Evolutionary conservation across 2,113 vertebrate genomes (phyloP), one percentile per base, ranked within the genome.

Genomic region (Bucco capensis): DNA sequence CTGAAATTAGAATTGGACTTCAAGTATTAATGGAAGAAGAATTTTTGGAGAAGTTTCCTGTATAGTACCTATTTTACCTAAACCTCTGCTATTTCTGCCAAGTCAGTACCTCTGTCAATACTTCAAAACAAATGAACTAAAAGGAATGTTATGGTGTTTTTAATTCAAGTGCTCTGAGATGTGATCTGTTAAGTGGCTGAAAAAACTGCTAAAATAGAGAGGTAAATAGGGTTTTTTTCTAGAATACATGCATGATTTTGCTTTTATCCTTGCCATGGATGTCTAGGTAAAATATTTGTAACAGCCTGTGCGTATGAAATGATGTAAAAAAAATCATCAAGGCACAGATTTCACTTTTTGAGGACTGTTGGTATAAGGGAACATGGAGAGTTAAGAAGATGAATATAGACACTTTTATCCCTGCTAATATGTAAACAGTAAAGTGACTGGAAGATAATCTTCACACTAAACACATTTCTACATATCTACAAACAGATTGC

Each of bases 341-440:
- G 64, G 50, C 22, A 7, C 18, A 15, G 4, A 35, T 75, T 90
- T 88, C 22, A 19, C 74, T 87, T 53, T 70, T 75, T 86, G 90
- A 90, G 53, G 77, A 94, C 92, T 47, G 51, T 74, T 92, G 75
- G 12, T 82, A 46, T 67, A 89, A 86, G 77, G 87, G 92, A 79
- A 58, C 31, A 73, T 38, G 58, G 87, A 81, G 22, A 44, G 31
- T 19, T 85, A n/a, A 60, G 42, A 87, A 66, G 56, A 86, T 77
- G 49, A n/a, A 90, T 84, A 74, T 37, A 56, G 65, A 56, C 67
- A n/a, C n/a, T 84, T 84, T 77, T n/a, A 85, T 77, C 28, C n/a
- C 25, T 76, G 31, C 19, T 74, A 62, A 13, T 11, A 40, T 44
- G 31, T 40, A 75, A 89, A 61, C n/a, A 74, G 35, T 46, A 76